Conservation (phyloP, 1,140 invertebrate species). For the Bombus ignitus region DNA sequence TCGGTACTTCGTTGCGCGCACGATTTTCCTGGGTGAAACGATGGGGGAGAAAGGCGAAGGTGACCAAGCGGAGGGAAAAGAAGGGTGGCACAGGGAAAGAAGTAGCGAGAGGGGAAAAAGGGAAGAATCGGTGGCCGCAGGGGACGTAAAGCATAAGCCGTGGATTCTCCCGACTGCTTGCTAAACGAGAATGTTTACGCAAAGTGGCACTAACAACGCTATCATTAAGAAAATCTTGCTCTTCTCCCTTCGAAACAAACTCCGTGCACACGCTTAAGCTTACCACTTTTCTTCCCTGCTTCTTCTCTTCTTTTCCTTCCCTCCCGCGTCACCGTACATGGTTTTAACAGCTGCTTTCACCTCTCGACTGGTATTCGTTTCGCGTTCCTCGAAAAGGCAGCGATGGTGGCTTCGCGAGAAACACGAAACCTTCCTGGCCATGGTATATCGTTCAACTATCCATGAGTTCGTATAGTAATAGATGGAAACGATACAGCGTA, state of each 20-base stretch:
- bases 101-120: neutral
- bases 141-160: conserved; percentile 14
- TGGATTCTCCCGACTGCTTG: conserved; percentile 7
- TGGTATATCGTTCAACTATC: neutral
- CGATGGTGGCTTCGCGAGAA: neutral
- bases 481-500: no score
- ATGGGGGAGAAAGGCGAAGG: neutral
- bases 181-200: conserved; percentile 43
- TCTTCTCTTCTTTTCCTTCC: neutral
- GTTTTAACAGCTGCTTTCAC: neutral
- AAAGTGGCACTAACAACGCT: conserved; percentile 26
- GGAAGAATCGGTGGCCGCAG: neutral
- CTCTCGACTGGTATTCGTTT: neutral
- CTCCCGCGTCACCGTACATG: neutral
- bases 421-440: neutral
- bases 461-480: no score
- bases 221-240: conserved; percentile 35
- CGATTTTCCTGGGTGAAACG: neutral
- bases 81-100: neutral
- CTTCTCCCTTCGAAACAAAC: neutral
- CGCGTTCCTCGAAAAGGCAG: neutral
- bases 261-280: neutral
- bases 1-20: neutral
- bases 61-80: neutral
- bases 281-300: neutral